Evolutionary conservation across 2,888 invertebrate genomes (phyloP).

Genomic region (Entomobrya multifasciata): DNA sequence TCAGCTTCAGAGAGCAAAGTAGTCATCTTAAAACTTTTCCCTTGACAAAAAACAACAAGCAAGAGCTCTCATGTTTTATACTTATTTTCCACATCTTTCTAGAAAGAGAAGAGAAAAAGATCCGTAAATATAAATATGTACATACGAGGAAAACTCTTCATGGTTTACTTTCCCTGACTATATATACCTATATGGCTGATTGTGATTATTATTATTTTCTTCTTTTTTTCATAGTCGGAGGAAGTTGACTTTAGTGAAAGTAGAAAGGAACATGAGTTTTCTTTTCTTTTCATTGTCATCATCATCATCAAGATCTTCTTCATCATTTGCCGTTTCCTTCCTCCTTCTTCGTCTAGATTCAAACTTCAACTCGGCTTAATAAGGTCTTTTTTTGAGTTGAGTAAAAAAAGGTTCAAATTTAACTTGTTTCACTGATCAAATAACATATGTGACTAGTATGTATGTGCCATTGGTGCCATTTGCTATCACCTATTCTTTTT

Average conservation of each 20-base stretch:
- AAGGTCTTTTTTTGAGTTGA: constrained; percentile 57
- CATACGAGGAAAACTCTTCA: constrained; percentile 12
- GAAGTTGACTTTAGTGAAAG: constrained; percentile 37
- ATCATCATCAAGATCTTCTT: constrained; percentile 33
- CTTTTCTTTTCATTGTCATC: constrained; percentile 48
- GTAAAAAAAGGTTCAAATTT: constrained; percentile 53
- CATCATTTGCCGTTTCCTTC: constrained; percentile 44
- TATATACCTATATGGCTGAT: neutral
- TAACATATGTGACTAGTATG: constrained; percentile 23
- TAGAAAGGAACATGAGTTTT: constrained; percentile 34
- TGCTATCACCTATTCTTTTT: constrained; percentile 8
- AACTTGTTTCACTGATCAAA: constrained; percentile 67
- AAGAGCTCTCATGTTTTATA: neutral
- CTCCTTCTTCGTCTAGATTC: constrained; percentile 36
- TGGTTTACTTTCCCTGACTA: constrained; percentile 6
- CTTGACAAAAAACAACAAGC: constrained; percentile 55
- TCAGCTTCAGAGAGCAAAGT: neutral
- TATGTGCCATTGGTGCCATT: neutral
- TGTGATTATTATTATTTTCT: constrained; percentile 34
- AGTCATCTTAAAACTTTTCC: constrained; percentile 48
- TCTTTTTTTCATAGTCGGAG: neutral
- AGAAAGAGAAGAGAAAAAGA: too few species aligned
- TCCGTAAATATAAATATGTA: too few species aligned
- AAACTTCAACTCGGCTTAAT: constrained; percentile 51
- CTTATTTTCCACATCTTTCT: too few species aligned